Percentiles rank a stretch among this genome's conserved stretches.
Conservation (phyloP, 2,113 vertebrate genomes). For the Pipra filicauda region DNA sequence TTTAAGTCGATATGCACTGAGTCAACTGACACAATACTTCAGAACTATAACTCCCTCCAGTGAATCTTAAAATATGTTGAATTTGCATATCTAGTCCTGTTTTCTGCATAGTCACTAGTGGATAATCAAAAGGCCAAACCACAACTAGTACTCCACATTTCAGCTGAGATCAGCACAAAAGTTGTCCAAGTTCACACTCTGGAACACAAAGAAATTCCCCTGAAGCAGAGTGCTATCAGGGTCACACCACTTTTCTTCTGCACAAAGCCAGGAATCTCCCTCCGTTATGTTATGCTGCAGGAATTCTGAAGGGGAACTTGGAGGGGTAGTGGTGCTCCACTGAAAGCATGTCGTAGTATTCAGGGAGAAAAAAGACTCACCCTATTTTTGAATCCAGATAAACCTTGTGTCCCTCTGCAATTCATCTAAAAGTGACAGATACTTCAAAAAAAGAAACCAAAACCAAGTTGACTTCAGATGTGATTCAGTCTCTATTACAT, state of each 20-base stretch:
- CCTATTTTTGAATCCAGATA: neutral
- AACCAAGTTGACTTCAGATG: neutral
- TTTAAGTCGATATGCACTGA: fast-evolving
- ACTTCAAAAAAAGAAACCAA: fast-evolving
- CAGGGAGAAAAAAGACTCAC: neutral
- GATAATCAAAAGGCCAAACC: neutral
- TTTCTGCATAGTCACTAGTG: neutral
- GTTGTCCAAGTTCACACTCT: fast-evolving
- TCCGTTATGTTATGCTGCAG: neutral
- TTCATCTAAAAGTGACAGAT: neutral
- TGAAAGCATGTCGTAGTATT: neutral
- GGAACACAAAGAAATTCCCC: neutral
- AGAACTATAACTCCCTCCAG: neutral
- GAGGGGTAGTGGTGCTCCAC: neutral
- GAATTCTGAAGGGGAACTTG: neutral
- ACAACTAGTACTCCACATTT: neutral
- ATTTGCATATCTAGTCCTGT: neutral
- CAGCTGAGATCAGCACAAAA: neutral
- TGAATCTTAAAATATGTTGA: neutral
- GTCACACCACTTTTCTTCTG: neutral
- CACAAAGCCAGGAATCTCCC: neutral
- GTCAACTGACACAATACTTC: neutral
- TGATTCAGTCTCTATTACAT: neutral
- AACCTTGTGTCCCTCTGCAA: neutral
- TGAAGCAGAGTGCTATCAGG: neutral